Conservation (phyloP, 2,113 vertebrate species). For the Mustelus asterias region DNA sequence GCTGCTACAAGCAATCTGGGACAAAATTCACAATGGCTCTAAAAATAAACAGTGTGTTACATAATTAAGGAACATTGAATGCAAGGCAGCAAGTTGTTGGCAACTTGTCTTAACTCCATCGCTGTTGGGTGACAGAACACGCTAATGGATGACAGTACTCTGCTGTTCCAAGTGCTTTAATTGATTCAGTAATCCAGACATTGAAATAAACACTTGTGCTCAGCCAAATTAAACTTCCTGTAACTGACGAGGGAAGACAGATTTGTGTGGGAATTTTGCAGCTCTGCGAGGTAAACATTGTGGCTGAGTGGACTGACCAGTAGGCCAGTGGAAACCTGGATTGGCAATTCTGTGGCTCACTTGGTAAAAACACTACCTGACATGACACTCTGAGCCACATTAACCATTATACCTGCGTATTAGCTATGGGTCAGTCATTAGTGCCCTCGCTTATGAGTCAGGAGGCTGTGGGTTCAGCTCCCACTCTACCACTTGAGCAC, state of each 20-base stretch:
- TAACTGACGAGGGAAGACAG: background rate
- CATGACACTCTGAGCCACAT: background rate
- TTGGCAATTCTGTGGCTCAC: background rate
- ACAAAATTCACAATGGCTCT: background rate
- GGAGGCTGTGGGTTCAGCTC: background rate
- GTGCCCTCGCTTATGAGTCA: background rate
- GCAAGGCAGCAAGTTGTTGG: background rate
- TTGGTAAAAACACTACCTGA: background rate
- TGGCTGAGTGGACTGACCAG: too few species aligned
- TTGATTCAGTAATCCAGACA: slow-evolving; percentile 1
- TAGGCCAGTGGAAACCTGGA: background rate
- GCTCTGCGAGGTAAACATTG: background rate
- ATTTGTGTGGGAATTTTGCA: background rate
- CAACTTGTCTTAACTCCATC: background rate
- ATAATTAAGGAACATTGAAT: background rate
- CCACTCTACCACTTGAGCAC: too few species aligned
- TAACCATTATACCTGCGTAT: background rate
- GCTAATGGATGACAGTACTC: background rate
- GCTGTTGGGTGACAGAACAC: background rate
- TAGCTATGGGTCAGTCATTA: background rate
- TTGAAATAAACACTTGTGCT: slow-evolving; percentile 24
- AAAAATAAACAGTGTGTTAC: background rate
- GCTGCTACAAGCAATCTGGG: background rate
- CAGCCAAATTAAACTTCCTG: slow-evolving; percentile 29
- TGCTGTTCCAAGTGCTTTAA: background rate